Percentiles rank a stretch among this genome's conserved stretches.
phyloP scores from a whole-genome alignment of 2,797 vertebrate genomes.

The Pipistrellus pygmaeus region DNA sequence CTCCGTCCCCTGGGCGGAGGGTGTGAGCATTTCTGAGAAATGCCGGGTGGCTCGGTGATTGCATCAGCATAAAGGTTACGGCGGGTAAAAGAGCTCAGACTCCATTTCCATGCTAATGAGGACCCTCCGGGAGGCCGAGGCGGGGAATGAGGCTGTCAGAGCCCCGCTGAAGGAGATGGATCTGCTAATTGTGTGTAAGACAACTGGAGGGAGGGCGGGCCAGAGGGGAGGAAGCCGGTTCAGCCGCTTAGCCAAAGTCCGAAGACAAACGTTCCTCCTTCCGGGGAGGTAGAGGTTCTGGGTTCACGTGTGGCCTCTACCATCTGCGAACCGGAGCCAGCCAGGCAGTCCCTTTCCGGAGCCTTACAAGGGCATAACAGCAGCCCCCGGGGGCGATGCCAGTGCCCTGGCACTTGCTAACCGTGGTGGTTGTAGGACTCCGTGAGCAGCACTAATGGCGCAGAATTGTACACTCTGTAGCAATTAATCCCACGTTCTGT shows the following conservation, averaged over 20 bases:
- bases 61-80: neutral
- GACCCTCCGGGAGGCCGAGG: neutral
- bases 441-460: neutral
- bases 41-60: slow-evolving; percentile 21
- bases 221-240: neutral
- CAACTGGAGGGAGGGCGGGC: neutral
- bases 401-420: neutral
- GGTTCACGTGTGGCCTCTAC: neutral
- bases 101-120: neutral
- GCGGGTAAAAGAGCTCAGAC: neutral
- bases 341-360: slow-evolving; percentile 20
- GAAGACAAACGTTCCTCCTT: neutral
- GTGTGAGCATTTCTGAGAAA: neutral
- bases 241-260: neutral
- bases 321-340: neutral
- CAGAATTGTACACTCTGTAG: neutral
- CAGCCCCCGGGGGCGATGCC: neutral
- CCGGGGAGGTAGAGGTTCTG: neutral
- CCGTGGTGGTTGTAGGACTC: neutral
- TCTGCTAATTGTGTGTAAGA: neutral
- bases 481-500: neutral
- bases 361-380: neutral
- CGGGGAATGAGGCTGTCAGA: neutral
- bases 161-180: neutral
- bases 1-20: neutral